A percentile compares a stretch with the other conserved stretches of the same genome.
Evolutionary conservation across 2,113 vertebrate species (phyloP).

Genomic region (Tautogolabrus adspersus): DNA sequence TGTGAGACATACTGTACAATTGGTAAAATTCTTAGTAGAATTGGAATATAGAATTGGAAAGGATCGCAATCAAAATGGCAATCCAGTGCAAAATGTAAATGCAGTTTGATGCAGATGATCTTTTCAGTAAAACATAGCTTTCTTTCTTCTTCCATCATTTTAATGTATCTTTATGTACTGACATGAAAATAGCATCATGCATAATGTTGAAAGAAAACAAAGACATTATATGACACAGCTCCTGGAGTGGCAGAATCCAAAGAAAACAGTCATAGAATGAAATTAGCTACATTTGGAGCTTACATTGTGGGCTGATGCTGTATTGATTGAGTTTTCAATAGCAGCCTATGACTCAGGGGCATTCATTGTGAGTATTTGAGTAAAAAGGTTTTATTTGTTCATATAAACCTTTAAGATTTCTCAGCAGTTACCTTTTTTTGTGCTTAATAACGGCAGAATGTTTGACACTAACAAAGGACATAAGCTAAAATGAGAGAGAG

Average conservation of each 20-base stretch:
- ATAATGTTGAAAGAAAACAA: neutral
- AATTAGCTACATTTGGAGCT: neutral
- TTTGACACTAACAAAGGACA: slow-evolving; percentile 46
- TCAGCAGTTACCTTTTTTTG: slow-evolving; percentile 25
- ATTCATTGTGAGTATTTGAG: slow-evolving; percentile 26
- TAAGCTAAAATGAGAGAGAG: too few relatives aligned
- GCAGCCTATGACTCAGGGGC: slow-evolving; percentile 35
- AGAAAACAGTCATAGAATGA: neutral
- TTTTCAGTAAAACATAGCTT: neutral
- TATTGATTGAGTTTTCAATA: slow-evolving; percentile 63
- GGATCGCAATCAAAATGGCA: neutral
- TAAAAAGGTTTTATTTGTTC: slow-evolving; percentile 44
- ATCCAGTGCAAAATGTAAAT: neutral
- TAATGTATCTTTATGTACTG: neutral
- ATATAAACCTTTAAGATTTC: slow-evolving; percentile 45
- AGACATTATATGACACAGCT: neutral
- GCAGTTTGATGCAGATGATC: neutral
- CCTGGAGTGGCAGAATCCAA: slow-evolving; percentile 3
- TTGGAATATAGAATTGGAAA: too few relatives aligned
- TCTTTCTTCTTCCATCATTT: neutral
- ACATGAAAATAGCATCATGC: neutral
- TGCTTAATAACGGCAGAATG: slow-evolving; percentile 14
- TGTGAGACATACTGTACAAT: too few relatives aligned
- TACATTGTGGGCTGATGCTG: slow-evolving; percentile 6
- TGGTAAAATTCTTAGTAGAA: too few relatives aligned